phyloP scores from a whole-genome alignment of 2,797 vertebrate genomes.

The Sebastes nivosus region DNA sequence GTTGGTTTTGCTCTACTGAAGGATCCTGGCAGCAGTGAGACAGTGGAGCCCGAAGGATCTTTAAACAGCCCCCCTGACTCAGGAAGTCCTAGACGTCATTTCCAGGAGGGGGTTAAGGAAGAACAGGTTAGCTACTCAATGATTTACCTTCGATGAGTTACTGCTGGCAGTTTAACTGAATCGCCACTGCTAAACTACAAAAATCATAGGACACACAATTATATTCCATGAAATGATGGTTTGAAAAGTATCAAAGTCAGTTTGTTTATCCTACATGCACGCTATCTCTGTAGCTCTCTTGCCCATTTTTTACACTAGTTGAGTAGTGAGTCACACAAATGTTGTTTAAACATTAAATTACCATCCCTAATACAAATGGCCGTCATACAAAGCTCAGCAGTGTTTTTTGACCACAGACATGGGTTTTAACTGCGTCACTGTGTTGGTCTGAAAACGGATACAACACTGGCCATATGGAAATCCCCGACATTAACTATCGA shows the following conservation, averaged over 20 bases:
- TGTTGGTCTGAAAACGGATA: neutral
- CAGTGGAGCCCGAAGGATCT: conserved; percentile 51
- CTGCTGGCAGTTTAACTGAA: neutral
- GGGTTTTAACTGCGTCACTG: neutral
- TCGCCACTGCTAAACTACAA: neutral
- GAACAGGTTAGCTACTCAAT: conserved; percentile 56
- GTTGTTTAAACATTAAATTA: neutral
- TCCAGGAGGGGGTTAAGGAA: conserved; percentile 67
- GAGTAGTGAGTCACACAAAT: neutral
- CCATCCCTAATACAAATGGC: neutral
- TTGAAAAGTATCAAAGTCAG: neutral
- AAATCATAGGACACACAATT: neutral
- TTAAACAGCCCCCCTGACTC: conserved; percentile 50
- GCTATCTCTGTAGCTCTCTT: neutral
- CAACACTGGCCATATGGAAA: neutral
- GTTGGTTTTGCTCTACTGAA: conserved; percentile 57
- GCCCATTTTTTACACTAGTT: neutral
- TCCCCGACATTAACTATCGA: neutral
- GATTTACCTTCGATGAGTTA: neutral
- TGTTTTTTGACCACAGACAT: neutral
- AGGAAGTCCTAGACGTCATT: conserved; percentile 76
- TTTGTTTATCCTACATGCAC: neutral
- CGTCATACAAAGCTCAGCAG: neutral
- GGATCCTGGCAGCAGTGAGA: conserved; percentile 69
- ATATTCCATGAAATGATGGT: neutral